Evolutionary conservation across 2,888 invertebrate species (phyloP).

Genomic region (Andrena camellia): DNA sequence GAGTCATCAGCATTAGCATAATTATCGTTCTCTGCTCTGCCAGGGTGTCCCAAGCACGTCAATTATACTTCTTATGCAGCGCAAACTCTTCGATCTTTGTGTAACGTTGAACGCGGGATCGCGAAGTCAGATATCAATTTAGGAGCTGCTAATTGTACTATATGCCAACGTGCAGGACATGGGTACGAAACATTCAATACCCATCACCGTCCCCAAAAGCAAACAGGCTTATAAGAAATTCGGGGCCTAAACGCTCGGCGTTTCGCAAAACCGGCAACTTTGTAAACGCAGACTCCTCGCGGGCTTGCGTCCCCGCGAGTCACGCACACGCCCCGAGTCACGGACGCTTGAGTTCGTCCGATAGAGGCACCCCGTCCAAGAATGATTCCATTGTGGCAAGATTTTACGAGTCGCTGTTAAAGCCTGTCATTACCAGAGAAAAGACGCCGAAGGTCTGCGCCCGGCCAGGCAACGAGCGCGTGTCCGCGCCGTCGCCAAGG

Average conservation of each 20-base stretch:
- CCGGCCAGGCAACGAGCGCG: slow-evolving; percentile 56
- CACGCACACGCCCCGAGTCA: slow-evolving; percentile 26
- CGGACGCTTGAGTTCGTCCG: slow-evolving; percentile 12
- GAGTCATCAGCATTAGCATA: slow-evolving; percentile 34
- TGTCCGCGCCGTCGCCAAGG: slow-evolving; percentile 64
- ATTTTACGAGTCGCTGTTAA: slow-evolving; percentile 84
- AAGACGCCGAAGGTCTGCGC: slow-evolving; percentile 72
- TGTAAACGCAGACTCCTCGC: not conserved
- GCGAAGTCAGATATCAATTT: not conserved
- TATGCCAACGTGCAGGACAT: too few species aligned
- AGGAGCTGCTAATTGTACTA: not conserved
- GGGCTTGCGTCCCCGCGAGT: slow-evolving; percentile 30
- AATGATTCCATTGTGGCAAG: slow-evolving; percentile 83
- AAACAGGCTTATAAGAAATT: not conserved
- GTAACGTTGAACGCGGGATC: not conserved
- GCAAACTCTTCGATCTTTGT: slow-evolving; percentile 4
- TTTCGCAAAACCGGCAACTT: not conserved
- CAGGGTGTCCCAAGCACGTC: not conserved
- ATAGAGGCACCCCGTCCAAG: slow-evolving; percentile 54
- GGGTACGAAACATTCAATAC: not conserved
- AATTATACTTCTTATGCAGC: slow-evolving; percentile 9
- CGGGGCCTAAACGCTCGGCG: not conserved
- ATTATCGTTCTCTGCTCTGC: slow-evolving; percentile 3
- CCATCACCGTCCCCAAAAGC: not conserved
- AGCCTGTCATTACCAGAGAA: slow-evolving; percentile 81